phyloP scores from a whole-genome alignment of 2,113 vertebrate species.

The Suricata suricatta region DNA sequence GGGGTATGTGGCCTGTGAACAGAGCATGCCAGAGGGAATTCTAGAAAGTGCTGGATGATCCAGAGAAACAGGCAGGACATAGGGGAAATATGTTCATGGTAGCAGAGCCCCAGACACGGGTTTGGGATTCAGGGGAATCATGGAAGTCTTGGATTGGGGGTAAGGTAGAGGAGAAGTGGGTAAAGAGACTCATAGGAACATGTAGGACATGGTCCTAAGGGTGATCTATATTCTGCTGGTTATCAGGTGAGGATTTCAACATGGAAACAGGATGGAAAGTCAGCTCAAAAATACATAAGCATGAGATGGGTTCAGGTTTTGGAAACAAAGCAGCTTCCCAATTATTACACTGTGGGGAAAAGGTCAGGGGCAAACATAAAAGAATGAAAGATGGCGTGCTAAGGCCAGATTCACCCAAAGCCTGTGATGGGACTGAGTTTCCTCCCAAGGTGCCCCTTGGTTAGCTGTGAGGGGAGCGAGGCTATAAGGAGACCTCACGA shows the following conservation, averaged over 20 bases:
- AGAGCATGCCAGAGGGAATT: neutral
- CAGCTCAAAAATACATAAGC: neutral
- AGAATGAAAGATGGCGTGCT: neutral
- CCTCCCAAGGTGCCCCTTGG: rapidly evolving
- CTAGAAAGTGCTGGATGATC: neutral
- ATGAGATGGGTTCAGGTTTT: neutral
- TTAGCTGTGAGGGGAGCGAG: neutral
- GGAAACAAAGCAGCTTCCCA: neutral
- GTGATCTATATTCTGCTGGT: neutral
- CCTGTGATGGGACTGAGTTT: neutral
- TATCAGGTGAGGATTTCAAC: neutral
- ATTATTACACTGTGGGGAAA: neutral
- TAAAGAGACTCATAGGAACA: neutral
- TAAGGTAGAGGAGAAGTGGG: neutral
- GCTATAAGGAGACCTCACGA: rapidly evolving
- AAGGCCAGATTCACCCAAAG: neutral
- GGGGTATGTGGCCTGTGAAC: neutral
- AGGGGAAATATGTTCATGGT: neutral
- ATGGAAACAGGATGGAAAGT: neutral
- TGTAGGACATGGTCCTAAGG: neutral
- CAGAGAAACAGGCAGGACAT: neutral
- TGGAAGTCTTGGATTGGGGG: neutral
- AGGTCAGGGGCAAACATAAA: neutral
- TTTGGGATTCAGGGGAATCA: neutral
- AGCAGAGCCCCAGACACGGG: neutral